phyloP scores from a whole-genome alignment of 23 tunicate genomes.

The Ascidia mentula region DNA sequence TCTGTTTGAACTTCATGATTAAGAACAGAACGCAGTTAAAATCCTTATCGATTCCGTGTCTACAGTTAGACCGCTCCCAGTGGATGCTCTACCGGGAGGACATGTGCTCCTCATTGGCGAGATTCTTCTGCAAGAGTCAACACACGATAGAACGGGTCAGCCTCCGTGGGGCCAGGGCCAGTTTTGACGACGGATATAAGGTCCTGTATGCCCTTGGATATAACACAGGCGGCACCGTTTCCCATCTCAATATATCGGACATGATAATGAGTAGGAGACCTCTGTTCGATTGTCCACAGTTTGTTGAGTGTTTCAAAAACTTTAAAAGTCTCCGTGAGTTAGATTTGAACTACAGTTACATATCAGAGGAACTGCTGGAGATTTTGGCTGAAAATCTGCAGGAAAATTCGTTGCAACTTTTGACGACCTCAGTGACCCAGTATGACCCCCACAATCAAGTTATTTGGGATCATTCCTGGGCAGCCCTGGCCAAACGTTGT shows the following conservation, averaged over 20 bases:
- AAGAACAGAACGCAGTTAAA: conserved; percentile 46
- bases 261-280: conserved; percentile 49
- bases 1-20: conserved; percentile 48
- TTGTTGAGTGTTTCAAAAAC: conserved; percentile 73
- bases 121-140: conserved; percentile 78
- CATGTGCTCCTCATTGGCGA: conserved; percentile 64
- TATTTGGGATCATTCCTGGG: conserved; percentile 78
- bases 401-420: conserved; percentile 43
- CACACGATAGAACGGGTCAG: conserved; percentile 62
- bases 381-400: conserved; percentile 38
- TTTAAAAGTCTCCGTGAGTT: conserved; percentile 62
- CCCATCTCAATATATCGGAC: conserved; percentile 65
- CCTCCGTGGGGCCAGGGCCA: conserved; percentile 69
- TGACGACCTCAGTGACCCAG: conserved; percentile 67
- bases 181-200: conserved; percentile 78
- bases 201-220: conserved; percentile 80
- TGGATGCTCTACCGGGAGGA: conserved; percentile 84
- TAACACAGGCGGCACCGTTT: conserved; percentile 66
- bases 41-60: conserved; percentile 62
- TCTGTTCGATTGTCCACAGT: conserved; percentile 56
- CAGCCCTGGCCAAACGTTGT: conserved; percentile 43
- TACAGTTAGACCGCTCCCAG: conserved; percentile 88
- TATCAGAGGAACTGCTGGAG: conserved; percentile 74
- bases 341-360: conserved; percentile 82
- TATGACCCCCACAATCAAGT: conserved; percentile 83